phyloP scores from a whole-genome alignment of 2,888 invertebrate species.

The Epinotia ramella region DNA sequence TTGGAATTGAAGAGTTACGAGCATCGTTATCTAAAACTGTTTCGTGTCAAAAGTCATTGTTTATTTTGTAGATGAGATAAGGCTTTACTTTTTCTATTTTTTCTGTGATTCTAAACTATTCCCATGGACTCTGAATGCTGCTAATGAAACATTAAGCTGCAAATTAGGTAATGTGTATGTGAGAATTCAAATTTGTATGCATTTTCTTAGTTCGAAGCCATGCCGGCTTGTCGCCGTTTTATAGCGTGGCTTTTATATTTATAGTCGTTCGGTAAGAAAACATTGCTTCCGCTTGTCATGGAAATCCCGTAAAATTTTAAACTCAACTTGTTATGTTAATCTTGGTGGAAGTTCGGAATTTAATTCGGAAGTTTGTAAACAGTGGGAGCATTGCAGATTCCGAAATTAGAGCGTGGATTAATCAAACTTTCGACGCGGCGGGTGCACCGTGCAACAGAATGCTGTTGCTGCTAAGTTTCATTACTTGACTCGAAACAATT shows the following conservation, averaged over 20 bases:
- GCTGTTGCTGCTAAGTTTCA: constrained; percentile 70
- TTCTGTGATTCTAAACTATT: constrained; percentile 59
- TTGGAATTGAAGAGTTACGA: constrained; percentile 44
- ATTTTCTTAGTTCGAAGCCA: constrained; percentile 59
- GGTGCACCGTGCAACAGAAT: constrained; percentile 54
- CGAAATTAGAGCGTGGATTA: constrained; percentile 65
- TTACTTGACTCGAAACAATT: constrained; percentile 79
- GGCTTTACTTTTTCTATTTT: constrained; percentile 58
- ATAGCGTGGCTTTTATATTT: constrained; percentile 54
- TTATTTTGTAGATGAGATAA: constrained; percentile 63
- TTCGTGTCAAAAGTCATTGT: constrained; percentile 63
- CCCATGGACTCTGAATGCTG: constrained; percentile 68
- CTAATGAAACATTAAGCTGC: constrained; percentile 76
- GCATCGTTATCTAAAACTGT: constrained; percentile 58
- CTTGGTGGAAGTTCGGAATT: constrained; percentile 39
- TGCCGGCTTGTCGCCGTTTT: constrained; percentile 54
- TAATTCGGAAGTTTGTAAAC: constrained; percentile 54
- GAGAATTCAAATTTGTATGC: constrained; percentile 69
- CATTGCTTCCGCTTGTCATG: constrained; percentile 54
- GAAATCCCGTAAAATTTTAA: constrained; percentile 50
- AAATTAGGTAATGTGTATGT: constrained; percentile 81
- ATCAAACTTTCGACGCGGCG: constrained; percentile 70
- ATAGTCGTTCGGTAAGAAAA: constrained; percentile 55
- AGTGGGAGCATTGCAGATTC: constrained; percentile 55
- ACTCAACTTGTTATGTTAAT: constrained; percentile 55